Conservation (phyloP, 2,113 vertebrate genomes). For the Semnornis frantzii region DNA sequence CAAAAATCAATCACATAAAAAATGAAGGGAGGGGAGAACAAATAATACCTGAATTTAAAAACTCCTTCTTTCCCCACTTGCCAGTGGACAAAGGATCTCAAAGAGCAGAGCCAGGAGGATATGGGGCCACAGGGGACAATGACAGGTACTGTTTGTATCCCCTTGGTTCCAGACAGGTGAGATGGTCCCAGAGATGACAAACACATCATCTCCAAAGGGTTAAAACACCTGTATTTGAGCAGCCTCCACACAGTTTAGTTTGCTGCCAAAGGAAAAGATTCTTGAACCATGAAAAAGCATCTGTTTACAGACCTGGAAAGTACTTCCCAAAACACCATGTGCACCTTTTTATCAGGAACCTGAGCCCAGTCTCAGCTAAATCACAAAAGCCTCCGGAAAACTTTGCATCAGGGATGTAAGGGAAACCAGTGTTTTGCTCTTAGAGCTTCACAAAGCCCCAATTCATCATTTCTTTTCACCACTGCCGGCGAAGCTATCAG, state of each 20-base stretch:
- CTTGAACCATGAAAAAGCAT: background rate
- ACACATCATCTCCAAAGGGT: background rate
- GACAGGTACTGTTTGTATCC: background rate
- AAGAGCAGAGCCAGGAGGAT: background rate
- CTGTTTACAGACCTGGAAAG: background rate
- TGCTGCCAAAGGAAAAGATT: background rate
- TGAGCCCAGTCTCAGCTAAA: background rate
- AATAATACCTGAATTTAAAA: background rate
- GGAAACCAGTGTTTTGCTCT: constrained; percentile 18
- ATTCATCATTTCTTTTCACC: constrained; percentile 35
- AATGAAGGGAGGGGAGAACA: background rate
- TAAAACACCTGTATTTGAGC: background rate
- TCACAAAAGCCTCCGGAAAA: constrained; percentile 2
- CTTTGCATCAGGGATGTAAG: constrained; percentile 3
- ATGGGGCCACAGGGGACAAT: background rate
- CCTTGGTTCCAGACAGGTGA: background rate
- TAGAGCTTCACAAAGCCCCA: constrained; percentile 22
- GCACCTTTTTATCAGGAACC: background rate
- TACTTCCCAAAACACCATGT: background rate
- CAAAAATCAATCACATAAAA: rapidly evolving
- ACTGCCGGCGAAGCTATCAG: background rate
- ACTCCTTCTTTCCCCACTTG: background rate
- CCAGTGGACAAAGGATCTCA: background rate
- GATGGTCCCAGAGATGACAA: background rate
- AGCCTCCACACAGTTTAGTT: rapidly evolving